Evolutionary conservation across 1,140 invertebrate genomes (phyloP).

Genomic region (Saxidomus purpurata): DNA sequence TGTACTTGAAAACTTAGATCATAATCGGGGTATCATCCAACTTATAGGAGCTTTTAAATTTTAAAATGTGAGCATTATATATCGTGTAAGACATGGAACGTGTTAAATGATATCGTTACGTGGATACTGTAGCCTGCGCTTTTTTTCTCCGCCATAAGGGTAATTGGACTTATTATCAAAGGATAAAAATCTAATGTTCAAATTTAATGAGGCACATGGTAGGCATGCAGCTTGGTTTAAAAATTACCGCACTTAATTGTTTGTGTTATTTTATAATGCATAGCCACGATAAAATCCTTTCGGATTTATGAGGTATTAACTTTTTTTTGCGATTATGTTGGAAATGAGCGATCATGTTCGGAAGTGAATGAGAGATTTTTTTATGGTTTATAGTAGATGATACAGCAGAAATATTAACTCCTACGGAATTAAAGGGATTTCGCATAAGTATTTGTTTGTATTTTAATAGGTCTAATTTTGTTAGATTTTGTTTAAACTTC

Average conservation of each 20-base stretch:
- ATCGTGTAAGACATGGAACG: neutral
- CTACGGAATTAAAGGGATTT: neutral
- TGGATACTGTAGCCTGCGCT: neutral
- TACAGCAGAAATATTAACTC: slow-evolving; percentile 17
- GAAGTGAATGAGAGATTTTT: neutral
- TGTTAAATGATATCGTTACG: slow-evolving; percentile 28
- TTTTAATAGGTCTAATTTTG: neutral
- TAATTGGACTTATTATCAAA: slow-evolving; percentile 41
- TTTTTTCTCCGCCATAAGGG: neutral
- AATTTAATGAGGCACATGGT: slow-evolving; percentile 5
- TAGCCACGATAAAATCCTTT: neutral
- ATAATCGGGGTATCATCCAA: neutral
- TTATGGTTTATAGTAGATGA: neutral
- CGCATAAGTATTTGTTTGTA: neutral
- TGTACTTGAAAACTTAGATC: slow-evolving; percentile 18
- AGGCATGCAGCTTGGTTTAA: neutral
- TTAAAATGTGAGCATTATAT: slow-evolving; percentile 19
- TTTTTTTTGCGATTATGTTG: neutral
- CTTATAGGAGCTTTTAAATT: neutral
- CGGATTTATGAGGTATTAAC: neutral
- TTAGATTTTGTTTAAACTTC: neutral
- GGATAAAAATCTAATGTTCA: neutral
- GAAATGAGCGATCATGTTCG: neutral
- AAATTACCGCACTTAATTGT: slow-evolving; percentile 5
- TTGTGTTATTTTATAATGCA: neutral